Evolutionary conservation across 2,888 invertebrate species (phyloP).

Genomic region (Zygogramma bicolorata): DNA sequence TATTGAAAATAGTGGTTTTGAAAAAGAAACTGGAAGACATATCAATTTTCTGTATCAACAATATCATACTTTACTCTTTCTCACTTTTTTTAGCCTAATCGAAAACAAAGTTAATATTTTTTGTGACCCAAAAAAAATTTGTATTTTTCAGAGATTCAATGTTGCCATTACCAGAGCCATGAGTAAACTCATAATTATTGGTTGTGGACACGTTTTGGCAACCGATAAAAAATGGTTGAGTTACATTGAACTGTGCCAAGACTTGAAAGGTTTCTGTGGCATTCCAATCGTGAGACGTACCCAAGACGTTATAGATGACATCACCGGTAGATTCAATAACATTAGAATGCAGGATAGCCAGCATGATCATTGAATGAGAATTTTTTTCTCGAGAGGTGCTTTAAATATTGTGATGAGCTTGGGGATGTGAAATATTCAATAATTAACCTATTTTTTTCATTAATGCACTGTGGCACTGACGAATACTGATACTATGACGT

Average conservation of each 20-base stretch:
- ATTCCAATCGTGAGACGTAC: constrained; percentile 49
- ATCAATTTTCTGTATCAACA: too few species aligned
- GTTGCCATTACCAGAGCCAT: constrained; percentile 81
- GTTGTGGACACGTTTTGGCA: constrained; percentile 67
- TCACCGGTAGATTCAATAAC: constrained; percentile 26
- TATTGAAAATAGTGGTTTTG: too few species aligned
- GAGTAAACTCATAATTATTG: constrained; percentile 76
- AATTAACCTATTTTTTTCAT: background rate
- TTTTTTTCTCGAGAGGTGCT: background rate
- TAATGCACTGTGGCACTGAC: background rate
- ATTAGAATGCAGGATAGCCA: constrained; percentile 31
- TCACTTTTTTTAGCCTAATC: too few species aligned
- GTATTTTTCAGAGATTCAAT: constrained; percentile 78
- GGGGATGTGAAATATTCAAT: background rate
- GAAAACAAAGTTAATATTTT: too few species aligned
- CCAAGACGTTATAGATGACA: constrained; percentile 34
- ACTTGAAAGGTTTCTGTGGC: constrained; percentile 64
- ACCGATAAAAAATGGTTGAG: constrained; percentile 62
- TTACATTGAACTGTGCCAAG: constrained; percentile 64
- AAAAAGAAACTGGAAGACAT: too few species aligned
- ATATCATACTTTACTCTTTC: too few species aligned
- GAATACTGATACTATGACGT: background rate
- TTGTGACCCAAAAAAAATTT: too few species aligned
- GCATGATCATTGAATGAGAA: constrained; percentile 10
- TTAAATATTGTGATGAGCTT: background rate